Evolutionary conservation across 1,140 invertebrate species (phyloP).

Genomic region (Drosophila sucinea): DNA sequence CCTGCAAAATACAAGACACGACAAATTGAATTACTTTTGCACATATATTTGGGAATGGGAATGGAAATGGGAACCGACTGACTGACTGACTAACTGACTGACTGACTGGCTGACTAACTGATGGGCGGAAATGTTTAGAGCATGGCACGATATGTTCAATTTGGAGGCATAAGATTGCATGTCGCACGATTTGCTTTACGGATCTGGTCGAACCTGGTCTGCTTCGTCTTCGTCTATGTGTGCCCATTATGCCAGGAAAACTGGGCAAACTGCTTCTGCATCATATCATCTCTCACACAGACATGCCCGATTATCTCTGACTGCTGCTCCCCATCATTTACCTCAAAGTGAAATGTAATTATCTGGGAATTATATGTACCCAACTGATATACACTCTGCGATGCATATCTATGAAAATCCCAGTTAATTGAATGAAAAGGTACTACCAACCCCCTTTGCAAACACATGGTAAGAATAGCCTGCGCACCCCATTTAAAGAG

Average conservation of each 20-base stretch:
- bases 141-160: constrained; percentile 61
- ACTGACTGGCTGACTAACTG: constrained; percentile 1
- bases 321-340: constrained; percentile 39
- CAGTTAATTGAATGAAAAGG: constrained; percentile 67
- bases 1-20: constrained; percentile 86
- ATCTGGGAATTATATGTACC: constrained; percentile 29
- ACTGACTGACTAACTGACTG: constrained; percentile 2
- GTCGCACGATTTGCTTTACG: constrained; percentile 55
- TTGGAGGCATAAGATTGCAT: constrained; percentile 58
- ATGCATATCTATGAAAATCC: constrained; percentile 57
- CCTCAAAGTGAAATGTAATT: constrained; percentile 49
- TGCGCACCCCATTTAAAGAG: constrained; percentile 40
- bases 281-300: constrained; percentile 30
- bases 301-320: constrained; percentile 44
- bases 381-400: constrained; percentile 21
- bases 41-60: constrained; percentile 7
- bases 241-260: constrained; percentile 72
- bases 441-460: constrained; percentile 23
- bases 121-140: constrained; percentile 63
- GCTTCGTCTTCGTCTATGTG: constrained; percentile 39
- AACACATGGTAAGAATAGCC: constrained; percentile 7
- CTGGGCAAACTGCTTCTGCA: constrained; percentile 42
- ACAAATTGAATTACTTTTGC: constrained; percentile 48
- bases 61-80: constrained; percentile 1
- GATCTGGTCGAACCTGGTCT: constrained; percentile 9